A percentile compares a stretch with the other conserved stretches of the same genome.
Conservation (phyloP, 2,113 vertebrate species). For the Myrmophylax atrothorax region DNA sequence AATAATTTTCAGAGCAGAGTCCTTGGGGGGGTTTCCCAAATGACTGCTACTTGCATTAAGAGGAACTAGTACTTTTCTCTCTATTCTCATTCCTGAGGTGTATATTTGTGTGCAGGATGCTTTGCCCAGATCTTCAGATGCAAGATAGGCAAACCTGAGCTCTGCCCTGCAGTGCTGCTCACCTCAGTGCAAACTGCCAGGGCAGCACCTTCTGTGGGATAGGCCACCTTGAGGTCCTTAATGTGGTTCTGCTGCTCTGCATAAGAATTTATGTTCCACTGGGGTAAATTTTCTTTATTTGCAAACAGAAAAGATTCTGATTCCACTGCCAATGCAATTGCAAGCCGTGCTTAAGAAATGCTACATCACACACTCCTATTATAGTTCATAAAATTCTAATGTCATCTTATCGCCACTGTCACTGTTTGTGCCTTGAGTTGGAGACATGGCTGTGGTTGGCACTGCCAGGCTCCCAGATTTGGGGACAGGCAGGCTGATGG, state of each 20-base stretch:
- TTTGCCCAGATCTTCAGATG: conserved; percentile 30
- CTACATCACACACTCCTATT: not conserved
- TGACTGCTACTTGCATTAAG: conserved; percentile 2
- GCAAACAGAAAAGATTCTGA: not conserved
- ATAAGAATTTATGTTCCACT: not conserved
- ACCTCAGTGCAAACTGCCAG: conserved; percentile 9
- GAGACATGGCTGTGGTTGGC: not conserved
- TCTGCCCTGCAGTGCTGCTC: conserved; percentile 32
- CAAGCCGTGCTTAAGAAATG: not conserved
- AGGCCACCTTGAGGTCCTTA: conserved; percentile 20
- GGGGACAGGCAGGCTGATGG: not conserved
- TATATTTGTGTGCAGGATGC: conserved; percentile 5
- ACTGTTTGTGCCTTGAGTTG: not conserved
- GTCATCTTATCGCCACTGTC: not conserved
- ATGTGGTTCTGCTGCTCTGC: conserved; percentile 29
- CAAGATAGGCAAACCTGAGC: conserved; percentile 58
- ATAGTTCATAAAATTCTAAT: not conserved
- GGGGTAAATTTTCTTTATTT: conserved; percentile 3
- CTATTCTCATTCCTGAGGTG: conserved; percentile 3
- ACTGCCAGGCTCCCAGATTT: not conserved
- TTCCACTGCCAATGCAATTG: not conserved
- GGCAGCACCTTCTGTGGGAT: not conserved
- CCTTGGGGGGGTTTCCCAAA: conserved; percentile 58
- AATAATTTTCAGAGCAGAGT: conserved; percentile 35
- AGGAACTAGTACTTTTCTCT: not conserved